phyloP scores from a whole-genome alignment of 2,888 invertebrate species.

The Ommatoiulus sabulosus region DNA sequence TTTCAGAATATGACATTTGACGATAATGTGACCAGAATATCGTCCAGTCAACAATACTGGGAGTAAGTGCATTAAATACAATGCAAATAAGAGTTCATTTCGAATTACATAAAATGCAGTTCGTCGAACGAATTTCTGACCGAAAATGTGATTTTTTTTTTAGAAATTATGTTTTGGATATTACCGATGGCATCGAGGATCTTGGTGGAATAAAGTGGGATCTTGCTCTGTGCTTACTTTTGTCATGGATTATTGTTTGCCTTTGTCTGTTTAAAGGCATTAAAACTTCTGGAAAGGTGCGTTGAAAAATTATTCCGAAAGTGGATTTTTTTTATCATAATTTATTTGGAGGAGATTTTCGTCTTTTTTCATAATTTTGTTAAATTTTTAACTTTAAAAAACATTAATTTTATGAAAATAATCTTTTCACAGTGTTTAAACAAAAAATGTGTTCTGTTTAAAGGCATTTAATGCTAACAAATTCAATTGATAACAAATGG shows the following conservation, averaged over 20 bases:
- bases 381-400: too few species aligned
- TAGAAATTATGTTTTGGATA: slow-evolving; percentile 62
- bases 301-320: not conserved
- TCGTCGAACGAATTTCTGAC: not conserved
- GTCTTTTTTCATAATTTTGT: too few species aligned
- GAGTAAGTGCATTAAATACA: slow-evolving; percentile 61
- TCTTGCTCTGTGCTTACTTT: slow-evolving; percentile 62
- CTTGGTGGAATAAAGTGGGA: slow-evolving; percentile 63
- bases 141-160: not conserved
- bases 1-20: slow-evolving; percentile 9
- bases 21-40: slow-evolving; percentile 42
- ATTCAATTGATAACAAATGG: too few species aligned
- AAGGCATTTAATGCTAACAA: too few species aligned
- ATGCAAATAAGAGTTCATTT: not conserved
- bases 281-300: slow-evolving; percentile 63
- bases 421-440: too few species aligned
- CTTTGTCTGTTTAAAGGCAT: slow-evolving; percentile 63
- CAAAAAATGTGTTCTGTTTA: too few species aligned
- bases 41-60: slow-evolving; percentile 63
- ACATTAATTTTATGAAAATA: too few species aligned
- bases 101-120: not conserved
- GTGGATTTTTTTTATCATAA: too few species aligned
- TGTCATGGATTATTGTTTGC: slow-evolving; percentile 63
- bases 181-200: slow-evolving; percentile 62
- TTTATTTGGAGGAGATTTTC: too few species aligned